phyloP scores from a whole-genome alignment of 1,140 invertebrate genomes.

The Drosophila littoralis region DNA sequence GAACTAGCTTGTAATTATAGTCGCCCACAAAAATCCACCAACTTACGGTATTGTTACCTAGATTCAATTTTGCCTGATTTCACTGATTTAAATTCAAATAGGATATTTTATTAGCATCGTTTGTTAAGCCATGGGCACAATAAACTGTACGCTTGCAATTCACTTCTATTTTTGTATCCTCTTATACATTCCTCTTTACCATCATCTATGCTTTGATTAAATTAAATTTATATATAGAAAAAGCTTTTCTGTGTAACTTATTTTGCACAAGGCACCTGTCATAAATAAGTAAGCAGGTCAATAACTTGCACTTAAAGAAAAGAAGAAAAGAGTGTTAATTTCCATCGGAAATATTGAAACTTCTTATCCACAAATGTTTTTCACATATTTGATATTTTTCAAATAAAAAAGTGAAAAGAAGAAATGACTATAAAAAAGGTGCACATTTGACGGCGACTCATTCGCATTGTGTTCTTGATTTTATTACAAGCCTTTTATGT shows the following conservation, averaged over 20 bases:
- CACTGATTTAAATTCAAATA: too few relatives aligned
- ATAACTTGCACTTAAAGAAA: not conserved
- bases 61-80: too few relatives aligned
- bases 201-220: too few relatives aligned
- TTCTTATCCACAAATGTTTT: not conserved
- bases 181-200: too few relatives aligned
- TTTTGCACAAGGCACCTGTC: not conserved
- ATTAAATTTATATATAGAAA: too few relatives aligned
- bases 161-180: too few relatives aligned
- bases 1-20: too few relatives aligned
- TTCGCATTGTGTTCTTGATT: not conserved
- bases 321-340: not conserved
- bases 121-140: too few relatives aligned
- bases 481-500: constrained; percentile 15
- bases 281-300: not conserved
- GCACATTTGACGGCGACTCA: not conserved
- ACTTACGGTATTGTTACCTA: too few relatives aligned
- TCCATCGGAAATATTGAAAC: not conserved
- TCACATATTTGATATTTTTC: not conserved
- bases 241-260: not conserved
- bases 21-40: too few relatives aligned
- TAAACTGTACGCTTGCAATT: too few relatives aligned
- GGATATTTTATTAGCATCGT: too few relatives aligned
- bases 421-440: not conserved
- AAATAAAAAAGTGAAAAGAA: not conserved